Evolutionary conservation across 37 sponge, comb jelly and placozoan species (phyloP).

Genomic region (Haliclona indistincta): DNA sequence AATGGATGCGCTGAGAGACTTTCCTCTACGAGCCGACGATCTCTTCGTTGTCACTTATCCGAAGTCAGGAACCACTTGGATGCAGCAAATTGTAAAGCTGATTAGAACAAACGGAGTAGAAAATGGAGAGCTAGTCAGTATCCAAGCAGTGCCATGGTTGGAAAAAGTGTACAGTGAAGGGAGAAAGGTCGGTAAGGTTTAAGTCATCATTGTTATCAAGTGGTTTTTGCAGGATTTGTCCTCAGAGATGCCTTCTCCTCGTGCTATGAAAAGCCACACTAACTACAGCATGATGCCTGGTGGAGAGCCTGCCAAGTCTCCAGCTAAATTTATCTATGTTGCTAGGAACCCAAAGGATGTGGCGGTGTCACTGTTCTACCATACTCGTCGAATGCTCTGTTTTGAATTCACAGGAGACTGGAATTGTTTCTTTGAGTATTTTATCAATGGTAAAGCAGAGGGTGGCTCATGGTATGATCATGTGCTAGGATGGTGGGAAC

Average conservation of each 20-base stretch:
- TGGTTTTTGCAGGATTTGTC: too few species aligned
- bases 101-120: constrained; percentile 18
- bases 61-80: constrained; percentile 54
- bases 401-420: too few species aligned
- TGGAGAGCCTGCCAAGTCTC: constrained; percentile 32
- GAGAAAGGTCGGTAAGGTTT: too few species aligned
- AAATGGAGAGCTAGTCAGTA: background rate
- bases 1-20: background rate
- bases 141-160: constrained; percentile 21
- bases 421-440: constrained; percentile 21
- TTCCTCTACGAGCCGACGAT: background rate
- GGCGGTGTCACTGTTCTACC: constrained; percentile 56
- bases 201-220: too few species aligned
- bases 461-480: constrained; percentile 26
- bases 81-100: constrained; percentile 14
- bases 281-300: constrained; percentile 56
- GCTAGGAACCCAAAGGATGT: constrained; percentile 73
- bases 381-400: background rate
- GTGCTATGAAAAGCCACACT: constrained; percentile 63
- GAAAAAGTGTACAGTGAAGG: too few species aligned
- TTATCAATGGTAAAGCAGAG: constrained; percentile 21
- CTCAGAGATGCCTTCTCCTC: constrained; percentile 49
- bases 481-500: constrained; percentile 21
- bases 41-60: constrained; percentile 43
- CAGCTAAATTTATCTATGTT: constrained; percentile 69